These are phyloP conservation scores for Frieseomelitta varia DNA, from an alignment of 1,140 invertebrate genomes.

Conservation along the genomic window DNA sequence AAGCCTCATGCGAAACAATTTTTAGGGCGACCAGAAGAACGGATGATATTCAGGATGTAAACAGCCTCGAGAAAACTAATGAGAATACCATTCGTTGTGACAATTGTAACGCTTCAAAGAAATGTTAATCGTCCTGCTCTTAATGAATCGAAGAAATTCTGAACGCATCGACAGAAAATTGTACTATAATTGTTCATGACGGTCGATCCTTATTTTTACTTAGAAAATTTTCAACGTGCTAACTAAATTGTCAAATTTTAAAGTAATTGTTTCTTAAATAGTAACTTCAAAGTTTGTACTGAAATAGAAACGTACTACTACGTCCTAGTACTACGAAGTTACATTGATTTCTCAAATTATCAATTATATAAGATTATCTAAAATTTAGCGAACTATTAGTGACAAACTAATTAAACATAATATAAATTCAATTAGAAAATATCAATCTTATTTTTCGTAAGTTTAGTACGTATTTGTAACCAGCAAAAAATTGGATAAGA, in stretches of 20 bases:
- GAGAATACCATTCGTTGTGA: slow-evolving; percentile 8
- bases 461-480: background rate
- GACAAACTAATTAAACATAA: too few species aligned
- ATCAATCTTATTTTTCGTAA: background rate
- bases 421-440: background rate
- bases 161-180: background rate
- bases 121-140: background rate
- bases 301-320: too few species aligned
- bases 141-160: background rate
- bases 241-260: too few species aligned
- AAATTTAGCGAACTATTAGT: too few species aligned
- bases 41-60: background rate
- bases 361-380: too few species aligned
- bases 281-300: too few species aligned
- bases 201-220: too few species aligned
- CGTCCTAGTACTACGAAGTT: too few species aligned
- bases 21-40: slow-evolving; percentile 3
- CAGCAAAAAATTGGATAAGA: background rate
- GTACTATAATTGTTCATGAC: background rate
- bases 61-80: background rate
- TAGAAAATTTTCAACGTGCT: too few species aligned
- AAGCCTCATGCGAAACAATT: slow-evolving; percentile 22
- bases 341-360: too few species aligned
- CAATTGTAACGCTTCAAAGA: slow-evolving; percentile 21
- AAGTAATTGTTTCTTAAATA: too few species aligned